Base-by-base conservation (phyloP, 2,888 invertebrate genomes). In the Leistus spinibarbis region DNA sequence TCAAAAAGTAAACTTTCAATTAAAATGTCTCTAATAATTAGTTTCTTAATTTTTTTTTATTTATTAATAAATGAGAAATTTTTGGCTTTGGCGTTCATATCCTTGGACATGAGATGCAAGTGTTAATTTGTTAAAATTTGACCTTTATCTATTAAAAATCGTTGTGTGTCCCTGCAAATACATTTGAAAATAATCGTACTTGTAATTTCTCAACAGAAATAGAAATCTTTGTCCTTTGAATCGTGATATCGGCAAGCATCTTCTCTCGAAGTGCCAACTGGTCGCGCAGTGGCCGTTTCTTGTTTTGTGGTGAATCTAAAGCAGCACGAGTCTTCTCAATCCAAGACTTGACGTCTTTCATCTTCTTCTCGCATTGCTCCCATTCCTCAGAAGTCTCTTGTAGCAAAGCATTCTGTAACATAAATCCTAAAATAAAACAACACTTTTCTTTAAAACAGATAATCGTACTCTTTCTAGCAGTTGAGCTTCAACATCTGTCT, bases 331-430 rank as follows among this genome's bases (percentile, higher is more conserved):
- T 92, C 82, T 96, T 96, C 77, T 97, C 96, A 80, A 97, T 91
- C 96, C 97, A 98, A 79, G 89, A 89, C 77, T 91, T 92, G 63
- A 95, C 94, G 80, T 97, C 97, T 85, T 95, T 94, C 85, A 97
- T 90, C 85, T 98, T 97, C 85, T 91, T 93, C 86, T 97, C 97
- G 86, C 96, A 97, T 85, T 97, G 95, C 84, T 97, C 96, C 95
- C 97, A 97, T 87, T 97, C 97, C 84, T 97, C 96, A 65, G 94
- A 93, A 69, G 96, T 92, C 87, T 97, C 97, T 89, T 95, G 95
- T 76, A 97, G 88, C 80, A 96, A 87, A 63, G 95, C 93, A 83
- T 94, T 93, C 95, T 95, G 86, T 77, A 89, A 88, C 79, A 79
- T 75, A 40, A 54, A 57, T 69, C 69, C 54, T 71, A 66, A 74